Evolutionary conservation across 2,113 vertebrate species (phyloP), one percentile per base, ranked within the genome.

Genomic region (Phrynocephalus versicolor): DNA sequence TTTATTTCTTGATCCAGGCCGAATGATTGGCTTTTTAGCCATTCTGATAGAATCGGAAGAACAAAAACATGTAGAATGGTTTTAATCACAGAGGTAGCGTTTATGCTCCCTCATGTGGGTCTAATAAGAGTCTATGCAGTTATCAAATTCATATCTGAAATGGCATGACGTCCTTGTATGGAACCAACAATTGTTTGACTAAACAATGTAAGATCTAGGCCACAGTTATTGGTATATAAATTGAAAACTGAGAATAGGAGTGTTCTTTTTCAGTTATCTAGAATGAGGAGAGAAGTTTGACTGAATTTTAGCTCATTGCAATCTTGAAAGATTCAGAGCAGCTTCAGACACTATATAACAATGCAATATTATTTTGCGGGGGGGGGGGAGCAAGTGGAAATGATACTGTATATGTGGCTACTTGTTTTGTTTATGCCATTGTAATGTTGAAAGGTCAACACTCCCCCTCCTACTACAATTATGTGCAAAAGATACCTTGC

Each of bases 311-410:
- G 57, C 78, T 60, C 67, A 45, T 60, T 83, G 23, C 73, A 69
- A 73, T 58, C 82, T 37, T 91, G 83, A 87, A 85, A 55, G 81
- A 67, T 67, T 60, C 74, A 41, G 79, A 79, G 64, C 15, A 65
- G n/a, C 25, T 87, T 57, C 71, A 57, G 57, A 74, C 85, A 69
- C 82, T 58, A 84, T 25, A 69, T 62, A 74, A 91, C n/a, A n/a
- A n/a, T 19, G 79, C 37, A 51, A 51, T 51, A 51, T 51, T 51
- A 51, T 51, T 51, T 51, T 51, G 45, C 10, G 10, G 45, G 8
- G 77, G 3, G 33, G 4, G 21, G 58, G 55, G 2, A 30, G 51
- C 25, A 79, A 71, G 58, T 64, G 23, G 19, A 79, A 41, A 45
- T 37, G 83, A 37, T 41, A 41, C 35, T 2, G 69, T 51, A 67